These are phyloP conservation scores for Clistopyga incitator DNA, from an alignment of 2,888 invertebrate species.

Conservation along the genomic window DNA sequence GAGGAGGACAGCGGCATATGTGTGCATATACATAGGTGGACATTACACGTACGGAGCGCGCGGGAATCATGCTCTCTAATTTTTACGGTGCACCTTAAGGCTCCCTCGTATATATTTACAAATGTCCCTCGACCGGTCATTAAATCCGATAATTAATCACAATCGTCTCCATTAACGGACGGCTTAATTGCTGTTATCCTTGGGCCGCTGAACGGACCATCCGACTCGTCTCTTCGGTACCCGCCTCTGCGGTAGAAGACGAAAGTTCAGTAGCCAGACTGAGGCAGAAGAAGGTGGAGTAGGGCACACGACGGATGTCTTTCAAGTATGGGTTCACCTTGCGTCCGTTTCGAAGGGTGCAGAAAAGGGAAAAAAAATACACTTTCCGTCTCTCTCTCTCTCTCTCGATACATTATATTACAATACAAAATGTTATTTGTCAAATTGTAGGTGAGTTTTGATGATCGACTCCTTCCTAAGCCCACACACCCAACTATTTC, in stretches of 20 bases:
- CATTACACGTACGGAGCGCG: conserved; percentile 52
- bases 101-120: conserved; percentile 79
- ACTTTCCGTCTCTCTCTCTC: not conserved
- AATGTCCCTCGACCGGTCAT: conserved; percentile 81
- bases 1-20: conserved; percentile 15
- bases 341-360: conserved; percentile 42
- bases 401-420: not conserved
- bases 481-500: conserved; percentile 51
- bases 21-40: conserved; percentile 30
- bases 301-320: conserved; percentile 77
- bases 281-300: conserved; percentile 51
- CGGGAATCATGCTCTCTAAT: conserved; percentile 82
- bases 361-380: conserved; percentile 43
- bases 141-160: conserved; percentile 84
- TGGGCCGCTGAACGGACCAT: conserved; percentile 71
- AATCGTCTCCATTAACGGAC: conserved; percentile 83
- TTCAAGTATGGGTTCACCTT: conserved; percentile 73
- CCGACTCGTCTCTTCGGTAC: not conserved
- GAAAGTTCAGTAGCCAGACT: conserved; percentile 28
- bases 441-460: conserved; percentile 11
- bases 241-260: conserved; percentile 50
- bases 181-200: conserved; percentile 83
- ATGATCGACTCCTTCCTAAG: conserved; percentile 59
- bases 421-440: not conserved
- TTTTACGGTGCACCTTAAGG: conserved; percentile 79